Base-by-base conservation (phyloP, 2,797 vertebrate genomes). In the Etheostoma nigrum region DNA sequence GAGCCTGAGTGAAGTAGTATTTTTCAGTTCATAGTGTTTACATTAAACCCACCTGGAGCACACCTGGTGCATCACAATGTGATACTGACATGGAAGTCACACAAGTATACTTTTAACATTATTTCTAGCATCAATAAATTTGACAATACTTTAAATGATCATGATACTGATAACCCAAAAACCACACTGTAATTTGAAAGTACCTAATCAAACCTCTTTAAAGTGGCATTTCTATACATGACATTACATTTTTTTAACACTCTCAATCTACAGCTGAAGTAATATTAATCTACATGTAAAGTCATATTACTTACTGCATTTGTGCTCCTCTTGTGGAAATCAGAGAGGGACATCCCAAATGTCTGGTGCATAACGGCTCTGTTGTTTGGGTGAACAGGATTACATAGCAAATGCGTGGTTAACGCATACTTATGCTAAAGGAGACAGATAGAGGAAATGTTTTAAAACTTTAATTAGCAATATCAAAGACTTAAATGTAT, bases 361-460 rank as follows among this genome's bases (percentile, higher is more conserved):
- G 60, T 95, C 21, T 88, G 80, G 23, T 91, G 92, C 70, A 96
- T 77, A 36, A 82, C 65, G 59, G 81, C 85, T 90, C 95, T 95
- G 90, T 93, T 91, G 60, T 86, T 89, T 12, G 49, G 59, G 54
- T 93, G 92, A 69, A 90, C 84, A 14, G 94, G 90, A 69, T 96
- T 92, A 83, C 78, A 88, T 63, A 95, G 69, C 70, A 96, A 84
- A 82, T 91, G 95, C 84, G 91, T 81, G 53, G 88, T 89, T 86
- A 94, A 79, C 21, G 94, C 92, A 78, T 91, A 67, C 86, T 95
- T 96, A 72, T 87, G 92, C 96, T 97, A 94, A 94, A 78, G 80
- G 4, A 93, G 77, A 72, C 13, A 64, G 61, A 73, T 2, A 76
- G 53, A 68, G 7, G 25, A 55, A 72, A 47, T 14, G 5, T n/a